Base-by-base conservation (phyloP, 2,888 invertebrate species). In the Epinotia nisella region DNA sequence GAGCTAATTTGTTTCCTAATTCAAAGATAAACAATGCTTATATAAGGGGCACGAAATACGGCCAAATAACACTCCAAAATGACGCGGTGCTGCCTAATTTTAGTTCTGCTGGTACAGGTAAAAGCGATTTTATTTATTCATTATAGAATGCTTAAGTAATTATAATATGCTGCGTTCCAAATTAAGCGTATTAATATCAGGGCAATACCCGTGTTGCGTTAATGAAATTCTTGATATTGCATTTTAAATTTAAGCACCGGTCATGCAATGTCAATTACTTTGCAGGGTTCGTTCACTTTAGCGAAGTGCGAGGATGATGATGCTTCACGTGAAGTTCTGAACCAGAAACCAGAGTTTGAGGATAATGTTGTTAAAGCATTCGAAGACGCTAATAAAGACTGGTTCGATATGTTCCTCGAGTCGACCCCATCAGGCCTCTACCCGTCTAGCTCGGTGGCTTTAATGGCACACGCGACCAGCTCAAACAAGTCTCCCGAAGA, bases 91-190 rank as follows among this genome's bases (percentile, higher is more conserved):
- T 86, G 86, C 83, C 79, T 91, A 78, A 78, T 89, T 78, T 76
- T 92, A 79, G 87, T 85, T 72, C 79, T 92, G 78, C 78, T 89
- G 58, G 78, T 89, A 74, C 91, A 92, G 92, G 92, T 92, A 88
- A 88, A 73, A 71, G 68, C 41, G n/a, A 10, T 56, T 56, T 2
- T 53, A 45, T 21, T 53, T 51, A 13, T 17, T 17, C 41, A 41
- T 41, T 13, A 49, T 35, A n/a, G 9, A 58, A 29, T 15, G 24
- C 29, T 4, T 15, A 29, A n/a, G 53, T 53, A 53, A 19, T 19
- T 53, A 19, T 53, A 9, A 53, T 53, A 2, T 58, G 2, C 29
- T 21, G 21, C 15, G 5, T 24, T 13, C 56, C 56, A 56, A 56
- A 24, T 56, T 56, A 56, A 24, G 15, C 21, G 56, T 13, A 56